Conservation (phyloP, 2,888 invertebrate species). For the Polylopha cassiicola region DNA sequence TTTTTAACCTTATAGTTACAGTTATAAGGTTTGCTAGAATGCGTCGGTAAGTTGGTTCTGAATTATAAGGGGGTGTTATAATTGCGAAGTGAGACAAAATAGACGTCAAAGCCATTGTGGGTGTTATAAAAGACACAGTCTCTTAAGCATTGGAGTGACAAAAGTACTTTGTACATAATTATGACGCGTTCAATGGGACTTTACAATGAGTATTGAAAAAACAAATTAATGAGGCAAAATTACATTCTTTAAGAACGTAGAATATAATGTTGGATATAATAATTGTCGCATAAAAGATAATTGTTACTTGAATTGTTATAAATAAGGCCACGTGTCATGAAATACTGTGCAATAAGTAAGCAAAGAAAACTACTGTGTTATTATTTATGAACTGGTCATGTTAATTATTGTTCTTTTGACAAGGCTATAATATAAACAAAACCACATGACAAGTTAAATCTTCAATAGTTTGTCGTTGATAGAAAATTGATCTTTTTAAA, state of each 20-base stretch:
- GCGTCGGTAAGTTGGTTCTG: conserved; percentile 32
- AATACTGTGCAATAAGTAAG: too few species aligned
- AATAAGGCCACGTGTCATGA: too few species aligned
- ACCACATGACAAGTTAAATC: too few species aligned
- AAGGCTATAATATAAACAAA: too few species aligned
- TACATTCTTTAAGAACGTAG: conserved; percentile 23
- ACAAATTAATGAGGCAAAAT: conserved; percentile 33
- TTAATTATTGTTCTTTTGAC: too few species aligned
- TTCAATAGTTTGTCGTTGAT: too few species aligned
- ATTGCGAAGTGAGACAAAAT: conserved; percentile 74
- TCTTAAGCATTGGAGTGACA: conserved; percentile 67
- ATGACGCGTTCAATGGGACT: conserved; percentile 58
- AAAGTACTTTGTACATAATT: conserved; percentile 66
- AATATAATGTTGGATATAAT: not conserved
- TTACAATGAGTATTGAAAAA: conserved; percentile 55
- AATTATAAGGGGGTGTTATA: conserved; percentile 70
- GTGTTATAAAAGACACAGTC: conserved; percentile 63
- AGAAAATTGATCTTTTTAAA: too few species aligned
- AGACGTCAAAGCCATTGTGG: conserved; percentile 69
- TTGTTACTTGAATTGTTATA: too few species aligned
- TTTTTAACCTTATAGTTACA: conserved; percentile 22
- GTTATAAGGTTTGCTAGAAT: not conserved
- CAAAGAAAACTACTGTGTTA: too few species aligned
- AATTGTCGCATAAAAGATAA: too few species aligned
- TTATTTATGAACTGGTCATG: too few species aligned